phyloP scores from a whole-genome alignment of 2,888 invertebrate species.

The Drosophila ochracea region DNA sequence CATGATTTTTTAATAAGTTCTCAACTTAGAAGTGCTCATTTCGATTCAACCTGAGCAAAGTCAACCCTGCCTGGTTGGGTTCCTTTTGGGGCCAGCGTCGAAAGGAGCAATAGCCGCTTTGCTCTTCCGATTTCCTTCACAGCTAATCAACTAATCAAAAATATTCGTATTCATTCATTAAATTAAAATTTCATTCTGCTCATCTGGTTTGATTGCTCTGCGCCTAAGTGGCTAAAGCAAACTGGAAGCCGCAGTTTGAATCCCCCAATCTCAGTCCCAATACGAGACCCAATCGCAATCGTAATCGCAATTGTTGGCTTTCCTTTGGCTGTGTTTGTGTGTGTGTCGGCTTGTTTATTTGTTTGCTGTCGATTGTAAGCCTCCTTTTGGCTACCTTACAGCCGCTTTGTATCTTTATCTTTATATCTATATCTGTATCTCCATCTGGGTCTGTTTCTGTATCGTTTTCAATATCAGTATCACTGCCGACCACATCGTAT shows the following conservation, averaged over 20 bases:
- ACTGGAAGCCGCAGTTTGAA: slow-evolving; percentile 59
- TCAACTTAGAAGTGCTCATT: not conserved
- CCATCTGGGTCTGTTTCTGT: slow-evolving; percentile 30
- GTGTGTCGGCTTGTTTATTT: slow-evolving; percentile 53
- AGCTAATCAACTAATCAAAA: slow-evolving; percentile 76
- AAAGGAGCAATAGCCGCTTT: slow-evolving; percentile 8
- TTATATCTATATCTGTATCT: slow-evolving; percentile 17
- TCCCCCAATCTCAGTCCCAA: slow-evolving; percentile 46
- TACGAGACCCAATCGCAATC: slow-evolving; percentile 63
- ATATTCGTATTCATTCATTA: slow-evolving; percentile 75
- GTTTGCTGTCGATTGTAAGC: slow-evolving; percentile 58
- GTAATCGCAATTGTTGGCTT: slow-evolving; percentile 74
- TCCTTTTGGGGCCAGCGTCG: slow-evolving; percentile 1
- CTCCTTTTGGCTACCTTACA: slow-evolving; percentile 38
- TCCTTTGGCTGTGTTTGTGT: slow-evolving; percentile 37
- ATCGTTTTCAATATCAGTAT: slow-evolving; percentile 27
- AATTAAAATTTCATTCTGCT: slow-evolving; percentile 80
- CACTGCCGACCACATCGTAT: slow-evolving; percentile 46
- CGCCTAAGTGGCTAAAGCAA: slow-evolving; percentile 65
- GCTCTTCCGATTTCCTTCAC: slow-evolving; percentile 34
- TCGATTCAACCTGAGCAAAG: not conserved
- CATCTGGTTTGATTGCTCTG: slow-evolving; percentile 77
- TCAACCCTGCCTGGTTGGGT: not conserved
- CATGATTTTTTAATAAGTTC: slow-evolving; percentile 33
- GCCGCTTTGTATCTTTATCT: slow-evolving; percentile 31